Conservation (phyloP, 2,888 invertebrate genomes). For the Ophion slaviceki region DNA sequence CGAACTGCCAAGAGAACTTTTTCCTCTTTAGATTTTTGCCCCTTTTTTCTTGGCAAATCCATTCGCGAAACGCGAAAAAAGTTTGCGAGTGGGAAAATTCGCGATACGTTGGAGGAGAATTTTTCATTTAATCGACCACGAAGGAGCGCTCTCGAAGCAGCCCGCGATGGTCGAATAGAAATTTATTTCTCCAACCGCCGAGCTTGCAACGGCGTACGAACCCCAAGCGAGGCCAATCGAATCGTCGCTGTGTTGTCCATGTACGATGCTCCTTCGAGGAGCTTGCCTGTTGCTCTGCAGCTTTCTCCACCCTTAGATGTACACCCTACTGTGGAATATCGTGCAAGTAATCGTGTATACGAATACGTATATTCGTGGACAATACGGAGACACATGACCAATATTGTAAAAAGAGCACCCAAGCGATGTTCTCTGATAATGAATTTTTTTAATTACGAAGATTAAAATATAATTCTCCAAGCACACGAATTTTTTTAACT, state of each 20-base stretch:
- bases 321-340: background rate
- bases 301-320: slow-evolving; percentile 31
- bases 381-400: too few species aligned
- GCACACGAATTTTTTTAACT: too few species aligned
- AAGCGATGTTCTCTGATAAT: too few species aligned
- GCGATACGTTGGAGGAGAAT: slow-evolving; percentile 11
- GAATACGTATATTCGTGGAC: too few species aligned
- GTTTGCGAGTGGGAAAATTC: slow-evolving; percentile 12
- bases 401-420: too few species aligned
- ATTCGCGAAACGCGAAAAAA: slow-evolving; percentile 53
- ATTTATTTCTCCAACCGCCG: slow-evolving; percentile 46
- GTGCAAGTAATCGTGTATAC: too few species aligned
- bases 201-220: background rate
- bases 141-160: slow-evolving; percentile 12
- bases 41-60: slow-evolving; percentile 38
- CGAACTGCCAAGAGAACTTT: slow-evolving; percentile 28
- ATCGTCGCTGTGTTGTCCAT: slow-evolving; percentile 38
- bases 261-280: slow-evolving; percentile 38
- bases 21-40: slow-evolving; percentile 8
- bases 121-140: slow-evolving; percentile 9
- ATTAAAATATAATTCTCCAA: too few species aligned
- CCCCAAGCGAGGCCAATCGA: slow-evolving; percentile 6
- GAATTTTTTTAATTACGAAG: too few species aligned
- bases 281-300: slow-evolving; percentile 61
- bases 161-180: slow-evolving; percentile 29